Conservation (phyloP, 2,797 vertebrate genomes). For the Hoplostethus atlanticus region DNA sequence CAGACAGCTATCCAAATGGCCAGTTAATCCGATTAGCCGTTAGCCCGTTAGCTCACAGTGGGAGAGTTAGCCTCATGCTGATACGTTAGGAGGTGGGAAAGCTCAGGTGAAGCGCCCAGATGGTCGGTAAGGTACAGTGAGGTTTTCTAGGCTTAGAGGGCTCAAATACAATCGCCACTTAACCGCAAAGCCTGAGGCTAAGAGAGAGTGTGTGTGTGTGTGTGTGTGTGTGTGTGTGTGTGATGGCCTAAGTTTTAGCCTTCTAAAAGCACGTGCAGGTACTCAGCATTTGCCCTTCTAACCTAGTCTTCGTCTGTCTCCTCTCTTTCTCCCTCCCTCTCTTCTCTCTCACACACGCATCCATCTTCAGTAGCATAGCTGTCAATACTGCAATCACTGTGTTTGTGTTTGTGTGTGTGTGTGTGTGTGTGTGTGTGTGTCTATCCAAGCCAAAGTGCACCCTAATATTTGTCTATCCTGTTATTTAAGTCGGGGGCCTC, state of each 20-base stretch:
- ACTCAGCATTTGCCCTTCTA: conserved; percentile 57
- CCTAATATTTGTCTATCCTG: conserved; percentile 1
- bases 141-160: conserved; percentile 61
- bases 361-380: background rate
- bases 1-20: conserved; percentile 46
- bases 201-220: conserved; percentile 11
- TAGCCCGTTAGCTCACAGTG: conserved; percentile 36
- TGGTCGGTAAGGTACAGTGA: conserved; percentile 62
- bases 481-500: conserved; percentile 19
- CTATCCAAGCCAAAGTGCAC: background rate
- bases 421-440: background rate
- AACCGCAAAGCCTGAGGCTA: conserved; percentile 57
- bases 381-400: conserved; percentile 17
- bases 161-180: conserved; percentile 73
- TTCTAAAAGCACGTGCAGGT: conserved; percentile 65
- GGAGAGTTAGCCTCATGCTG: conserved; percentile 43
- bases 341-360: background rate
- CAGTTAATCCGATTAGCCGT: conserved; percentile 55
- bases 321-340: background rate
- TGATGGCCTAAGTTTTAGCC: conserved; percentile 67
- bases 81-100: conserved; percentile 26
- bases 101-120: conserved; percentile 66
- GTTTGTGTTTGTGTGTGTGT: conserved; percentile 1
- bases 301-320: conserved; percentile 29
- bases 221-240: conserved; percentile 6